Percentiles rank a stretch among this genome's conserved stretches.
Conservation (phyloP, 2,888 invertebrate species). For the Smittia aterrima region DNA sequence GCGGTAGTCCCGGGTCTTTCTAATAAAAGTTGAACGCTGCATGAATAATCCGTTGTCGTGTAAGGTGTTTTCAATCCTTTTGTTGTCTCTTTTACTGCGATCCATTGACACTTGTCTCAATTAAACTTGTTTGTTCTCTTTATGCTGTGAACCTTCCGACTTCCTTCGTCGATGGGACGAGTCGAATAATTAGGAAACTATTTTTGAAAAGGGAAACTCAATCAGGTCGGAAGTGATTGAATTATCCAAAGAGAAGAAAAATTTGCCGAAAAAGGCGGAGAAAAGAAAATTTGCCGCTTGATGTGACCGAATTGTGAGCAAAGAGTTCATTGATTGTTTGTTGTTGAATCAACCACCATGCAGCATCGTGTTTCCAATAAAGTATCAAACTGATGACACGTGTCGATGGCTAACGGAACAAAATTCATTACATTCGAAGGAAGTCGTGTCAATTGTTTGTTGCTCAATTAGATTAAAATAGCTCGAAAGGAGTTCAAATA, state of each 20-base stretch:
- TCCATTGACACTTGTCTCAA: not conserved
- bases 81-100: not conserved
- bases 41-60: not conserved
- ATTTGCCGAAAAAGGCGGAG: slow-evolving; percentile 19
- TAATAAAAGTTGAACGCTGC: not conserved
- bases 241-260: slow-evolving; percentile 21
- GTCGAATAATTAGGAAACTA: not conserved
- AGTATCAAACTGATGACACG: not conserved
- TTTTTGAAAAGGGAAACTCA: not conserved
- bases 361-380: slow-evolving; percentile 1
- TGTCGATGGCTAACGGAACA: not conserved
- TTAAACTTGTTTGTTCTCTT: not conserved
- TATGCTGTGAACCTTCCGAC: not conserved
- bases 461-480: too few relatives aligned
- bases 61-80: not conserved
- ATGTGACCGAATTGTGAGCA: slow-evolving; percentile 5
- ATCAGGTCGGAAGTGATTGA: slow-evolving; percentile 33
- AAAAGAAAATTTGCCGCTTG: not conserved
- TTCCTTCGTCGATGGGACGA: not conserved
- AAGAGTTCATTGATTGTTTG: slow-evolving; percentile 14
- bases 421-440: not conserved
- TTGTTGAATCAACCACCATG: slow-evolving; percentile 39
- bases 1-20: not conserved
- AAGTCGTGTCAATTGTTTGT: too few relatives aligned
- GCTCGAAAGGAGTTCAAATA: too few relatives aligned